Conservation (phyloP, 1,140 invertebrate genomes). For the Drosophila elegans region DNA sequence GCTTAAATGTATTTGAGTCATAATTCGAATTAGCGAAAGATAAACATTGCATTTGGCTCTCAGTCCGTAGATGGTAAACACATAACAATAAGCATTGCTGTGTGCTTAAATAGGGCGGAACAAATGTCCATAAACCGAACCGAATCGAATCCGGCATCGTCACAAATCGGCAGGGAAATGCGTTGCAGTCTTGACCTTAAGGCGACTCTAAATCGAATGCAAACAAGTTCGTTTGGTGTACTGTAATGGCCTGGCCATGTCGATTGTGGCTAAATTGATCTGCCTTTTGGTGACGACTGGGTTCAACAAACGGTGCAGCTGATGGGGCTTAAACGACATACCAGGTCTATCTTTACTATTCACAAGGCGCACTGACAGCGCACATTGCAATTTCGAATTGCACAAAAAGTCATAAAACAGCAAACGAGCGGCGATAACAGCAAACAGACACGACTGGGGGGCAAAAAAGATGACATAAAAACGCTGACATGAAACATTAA, state of each 20-base stretch:
- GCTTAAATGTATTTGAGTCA: conserved; percentile 22
- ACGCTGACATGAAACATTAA: conserved; percentile 44
- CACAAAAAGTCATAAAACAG: conserved; percentile 51
- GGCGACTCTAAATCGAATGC: conserved; percentile 17
- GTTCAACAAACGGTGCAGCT: conserved; percentile 57
- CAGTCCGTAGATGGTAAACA: conserved; percentile 26
- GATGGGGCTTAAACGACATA: conserved; percentile 39
- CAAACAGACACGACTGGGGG: conserved; percentile 7
- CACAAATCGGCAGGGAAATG: conserved; percentile 32
- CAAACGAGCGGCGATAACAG: conserved; percentile 39
- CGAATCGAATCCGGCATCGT: conserved; percentile 32
- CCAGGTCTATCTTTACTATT: conserved; percentile 43
- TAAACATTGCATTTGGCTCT: conserved; percentile 34
- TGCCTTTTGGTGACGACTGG: conserved; percentile 3
- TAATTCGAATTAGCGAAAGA: conserved; percentile 46
- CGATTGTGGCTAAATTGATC: conserved; percentile 23
- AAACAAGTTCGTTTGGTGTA: conserved; percentile 27
- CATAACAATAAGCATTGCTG: conserved; percentile 27
- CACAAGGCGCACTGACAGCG: conserved; percentile 22
- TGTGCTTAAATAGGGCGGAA: conserved; percentile 36
- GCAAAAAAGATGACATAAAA: conserved; percentile 43
- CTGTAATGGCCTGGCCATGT: conserved; percentile 9
- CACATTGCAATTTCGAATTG: conserved; percentile 45
- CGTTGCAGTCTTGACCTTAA: conserved; percentile 34
- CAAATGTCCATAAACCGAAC: conserved; percentile 11